Conservation (phyloP, 2,113 vertebrate species). For the Petromus typicus region DNA sequence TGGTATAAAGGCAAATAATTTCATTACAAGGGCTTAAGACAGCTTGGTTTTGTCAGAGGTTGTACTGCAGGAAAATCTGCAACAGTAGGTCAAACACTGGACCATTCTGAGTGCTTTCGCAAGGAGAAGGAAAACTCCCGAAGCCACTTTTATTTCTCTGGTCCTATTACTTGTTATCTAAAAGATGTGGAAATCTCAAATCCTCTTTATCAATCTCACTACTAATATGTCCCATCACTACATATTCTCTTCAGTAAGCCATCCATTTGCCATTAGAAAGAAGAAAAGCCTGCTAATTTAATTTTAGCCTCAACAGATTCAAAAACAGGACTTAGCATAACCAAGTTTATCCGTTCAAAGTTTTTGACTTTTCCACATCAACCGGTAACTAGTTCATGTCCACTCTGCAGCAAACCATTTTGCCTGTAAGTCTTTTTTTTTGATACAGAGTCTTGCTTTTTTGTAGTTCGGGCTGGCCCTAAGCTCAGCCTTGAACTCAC, state of each 20-base stretch:
- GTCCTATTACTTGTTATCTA: constrained; percentile 38
- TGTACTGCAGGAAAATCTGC: neutral
- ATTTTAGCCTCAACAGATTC: constrained; percentile 19
- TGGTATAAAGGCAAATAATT: neutral
- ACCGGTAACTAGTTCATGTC: neutral
- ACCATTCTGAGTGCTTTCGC: neutral
- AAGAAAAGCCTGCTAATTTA: neutral
- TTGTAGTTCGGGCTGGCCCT: neutral
- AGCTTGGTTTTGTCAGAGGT: neutral
- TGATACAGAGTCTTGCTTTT: neutral
- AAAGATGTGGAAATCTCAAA: constrained; percentile 29
- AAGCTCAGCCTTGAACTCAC: neutral
- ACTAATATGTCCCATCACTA: neutral
- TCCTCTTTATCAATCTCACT: neutral
- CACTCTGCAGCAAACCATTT: neutral
- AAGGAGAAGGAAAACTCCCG: neutral
- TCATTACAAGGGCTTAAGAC: neutral
- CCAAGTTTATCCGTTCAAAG: neutral
- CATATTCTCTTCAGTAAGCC: constrained; percentile 23
- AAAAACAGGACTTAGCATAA: neutral
- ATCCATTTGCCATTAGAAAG: neutral
- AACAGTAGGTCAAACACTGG: neutral
- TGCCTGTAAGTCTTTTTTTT: neutral
- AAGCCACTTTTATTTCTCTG: neutral
- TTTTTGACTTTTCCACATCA: neutral